Evolutionary conservation across 1,140 invertebrate species (phyloP).

Genomic region (Euborellia annulipes): DNA sequence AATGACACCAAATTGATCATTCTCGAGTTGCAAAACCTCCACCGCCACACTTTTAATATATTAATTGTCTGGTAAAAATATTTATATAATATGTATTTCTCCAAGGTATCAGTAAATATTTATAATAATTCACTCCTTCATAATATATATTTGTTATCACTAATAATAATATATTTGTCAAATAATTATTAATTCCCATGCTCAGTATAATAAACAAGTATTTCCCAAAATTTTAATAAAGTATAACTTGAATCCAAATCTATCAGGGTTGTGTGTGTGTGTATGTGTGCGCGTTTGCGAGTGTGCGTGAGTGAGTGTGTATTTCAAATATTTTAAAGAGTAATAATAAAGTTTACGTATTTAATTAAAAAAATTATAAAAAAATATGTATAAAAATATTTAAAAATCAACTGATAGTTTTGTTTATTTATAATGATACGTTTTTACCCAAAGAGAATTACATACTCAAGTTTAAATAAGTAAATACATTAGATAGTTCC

Average conservation of each 20-base stretch:
- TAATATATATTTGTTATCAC: conserved; percentile 12
- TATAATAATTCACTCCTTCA: conserved; percentile 12
- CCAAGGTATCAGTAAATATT: conserved; percentile 11
- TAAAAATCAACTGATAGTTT: conserved; percentile 13
- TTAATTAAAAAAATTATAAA: conserved; percentile 5
- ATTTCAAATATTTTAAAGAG: conserved; percentile 11
- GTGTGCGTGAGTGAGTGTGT: conserved; percentile 14
- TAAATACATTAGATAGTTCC: conserved; percentile 20
- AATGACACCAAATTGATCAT: too few relatives aligned
- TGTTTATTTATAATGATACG: conserved; percentile 15
- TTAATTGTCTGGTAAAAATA: too few relatives aligned
- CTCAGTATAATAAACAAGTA: conserved; percentile 12
- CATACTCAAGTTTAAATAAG: conserved; percentile 15
- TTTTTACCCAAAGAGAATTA: conserved; percentile 16
- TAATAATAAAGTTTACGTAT: conserved; percentile 7
- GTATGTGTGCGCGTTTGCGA: conserved; percentile 13
- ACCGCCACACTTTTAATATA: too few relatives aligned
- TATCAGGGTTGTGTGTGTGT: conserved; percentile 16
- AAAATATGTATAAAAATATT: conserved; percentile 9
- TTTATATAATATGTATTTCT: conserved; percentile 1
- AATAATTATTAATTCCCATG: conserved; percentile 10
- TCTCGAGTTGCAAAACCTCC: too few relatives aligned
- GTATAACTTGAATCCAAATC: conserved; percentile 13
- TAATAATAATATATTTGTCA: conserved; percentile 1
- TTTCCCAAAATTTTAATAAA: conserved; percentile 5